Conservation (phyloP, 2,888 invertebrate genomes). For the Smittia sp. region DNA sequence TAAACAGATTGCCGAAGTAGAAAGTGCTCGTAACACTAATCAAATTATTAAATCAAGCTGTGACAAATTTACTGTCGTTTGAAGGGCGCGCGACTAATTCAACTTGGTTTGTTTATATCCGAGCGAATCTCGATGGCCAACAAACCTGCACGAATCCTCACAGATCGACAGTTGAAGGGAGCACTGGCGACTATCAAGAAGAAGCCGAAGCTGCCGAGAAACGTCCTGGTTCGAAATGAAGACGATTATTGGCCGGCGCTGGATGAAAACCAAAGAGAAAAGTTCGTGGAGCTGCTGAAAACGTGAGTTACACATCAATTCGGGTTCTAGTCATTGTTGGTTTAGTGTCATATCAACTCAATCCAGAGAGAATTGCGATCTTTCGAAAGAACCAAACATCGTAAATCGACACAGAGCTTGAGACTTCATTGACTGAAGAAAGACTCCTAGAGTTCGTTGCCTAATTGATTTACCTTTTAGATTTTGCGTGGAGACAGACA, state of each 20-base stretch:
- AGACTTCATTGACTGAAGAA: not conserved
- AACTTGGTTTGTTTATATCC: not conserved
- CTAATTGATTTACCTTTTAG: not conserved
- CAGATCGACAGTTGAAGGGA: not conserved
- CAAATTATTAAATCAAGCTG: no score
- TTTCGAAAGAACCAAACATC: no score
- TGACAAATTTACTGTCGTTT: no score
- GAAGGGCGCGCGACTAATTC: not conserved
- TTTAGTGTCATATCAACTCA: no score
- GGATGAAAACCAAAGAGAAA: not conserved
- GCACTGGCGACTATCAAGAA: not conserved
- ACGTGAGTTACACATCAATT: not conserved
- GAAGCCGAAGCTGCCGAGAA: constrained; percentile 15
- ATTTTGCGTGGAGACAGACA: not conserved
- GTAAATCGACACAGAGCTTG: no score
- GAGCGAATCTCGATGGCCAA: not conserved
- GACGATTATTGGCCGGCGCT: constrained; percentile 27
- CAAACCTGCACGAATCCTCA: not conserved
- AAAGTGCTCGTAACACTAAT: no score
- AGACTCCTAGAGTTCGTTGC: not conserved
- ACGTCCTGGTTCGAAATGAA: constrained; percentile 7
- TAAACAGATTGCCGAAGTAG: no score
- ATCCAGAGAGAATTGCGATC: no score
- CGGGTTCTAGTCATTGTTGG: no score
- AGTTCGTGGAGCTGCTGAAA: not conserved